These are phyloP conservation scores for Chloropsis hardwickii DNA, from an alignment of 2,113 vertebrate species.

Conservation along the genomic window DNA sequence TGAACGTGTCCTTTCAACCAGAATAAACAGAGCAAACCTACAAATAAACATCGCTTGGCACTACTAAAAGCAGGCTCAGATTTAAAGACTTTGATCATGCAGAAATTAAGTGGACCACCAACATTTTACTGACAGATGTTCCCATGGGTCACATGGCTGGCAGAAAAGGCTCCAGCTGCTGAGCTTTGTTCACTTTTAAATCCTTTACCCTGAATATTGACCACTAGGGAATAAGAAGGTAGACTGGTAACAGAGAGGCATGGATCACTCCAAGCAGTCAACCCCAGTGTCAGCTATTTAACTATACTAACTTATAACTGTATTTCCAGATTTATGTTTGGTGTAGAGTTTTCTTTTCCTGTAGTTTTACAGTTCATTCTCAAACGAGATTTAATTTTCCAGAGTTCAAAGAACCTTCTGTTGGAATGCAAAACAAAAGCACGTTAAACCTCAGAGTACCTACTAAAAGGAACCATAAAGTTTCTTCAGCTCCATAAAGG, in stretches of 20 bases:
- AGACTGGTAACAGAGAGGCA: neutral
- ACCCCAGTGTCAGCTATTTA: neutral
- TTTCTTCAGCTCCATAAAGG: neutral
- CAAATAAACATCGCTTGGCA: conserved; percentile 64
- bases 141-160: neutral
- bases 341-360: neutral
- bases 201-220: neutral
- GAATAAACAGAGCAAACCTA: conserved; percentile 57
- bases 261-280: neutral
- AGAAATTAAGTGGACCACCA: conserved; percentile 58
- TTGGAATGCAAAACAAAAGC: neutral
- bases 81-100: conserved; percentile 54
- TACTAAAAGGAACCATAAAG: neutral
- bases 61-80: conserved; percentile 26
- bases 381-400: neutral
- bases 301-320: neutral
- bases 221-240: neutral
- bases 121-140: conserved; percentile 48
- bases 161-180: conserved; percentile 43
- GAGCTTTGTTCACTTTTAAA: neutral
- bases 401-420: neutral
- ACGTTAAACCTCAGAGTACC: neutral
- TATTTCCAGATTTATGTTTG: neutral
- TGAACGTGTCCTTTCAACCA: conserved; percentile 44
- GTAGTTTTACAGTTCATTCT: neutral